A percentile compares a stretch with the other conserved stretches of the same genome.
These are phyloP conservation scores for Spea hammondii DNA, from an alignment of 2,797 vertebrate species.

Conservation along the genomic window DNA sequence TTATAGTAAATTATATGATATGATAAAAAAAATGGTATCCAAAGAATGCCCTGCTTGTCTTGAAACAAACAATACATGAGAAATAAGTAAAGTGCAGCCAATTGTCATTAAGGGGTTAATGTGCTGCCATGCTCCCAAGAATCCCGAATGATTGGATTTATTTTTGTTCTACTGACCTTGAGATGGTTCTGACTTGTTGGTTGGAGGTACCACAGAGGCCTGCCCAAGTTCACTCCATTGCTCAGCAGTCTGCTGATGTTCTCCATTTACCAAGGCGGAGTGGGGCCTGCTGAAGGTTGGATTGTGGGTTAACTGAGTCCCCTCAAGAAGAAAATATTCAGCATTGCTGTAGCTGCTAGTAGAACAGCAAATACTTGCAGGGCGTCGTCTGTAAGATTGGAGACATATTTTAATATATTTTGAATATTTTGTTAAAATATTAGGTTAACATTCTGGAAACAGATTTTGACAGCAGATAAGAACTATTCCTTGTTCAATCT, in stretches of 20 bases:
- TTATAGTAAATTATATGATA: no score
- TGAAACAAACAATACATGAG: no score
- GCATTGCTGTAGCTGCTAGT: conserved; percentile 81
- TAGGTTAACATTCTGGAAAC: no score
- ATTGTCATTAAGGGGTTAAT: no score
- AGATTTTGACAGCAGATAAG: no score
- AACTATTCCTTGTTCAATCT: no score
- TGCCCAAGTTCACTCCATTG: neutral
- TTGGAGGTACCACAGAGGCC: neutral
- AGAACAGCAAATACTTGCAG: conserved; percentile 59
- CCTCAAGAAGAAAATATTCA: conserved; percentile 81
- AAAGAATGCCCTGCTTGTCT: no score
- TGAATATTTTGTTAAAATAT: neutral
- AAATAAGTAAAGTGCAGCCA: no score
- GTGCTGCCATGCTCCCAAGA: no score
- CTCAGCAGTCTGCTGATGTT: neutral
- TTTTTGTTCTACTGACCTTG: conserved; percentile 3
- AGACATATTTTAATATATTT: neutral
- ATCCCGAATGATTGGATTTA: neutral
- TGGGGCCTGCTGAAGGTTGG: conserved; percentile 51
- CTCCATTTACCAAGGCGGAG: conserved; percentile 28
- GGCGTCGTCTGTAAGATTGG: conserved; percentile 58
- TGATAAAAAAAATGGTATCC: no score
- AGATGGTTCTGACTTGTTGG: neutral
- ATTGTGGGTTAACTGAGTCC: conserved; percentile 61